Evolutionary conservation across 2,113 vertebrate genomes (phyloP).

Genomic region (Carlito syrichta): DNA sequence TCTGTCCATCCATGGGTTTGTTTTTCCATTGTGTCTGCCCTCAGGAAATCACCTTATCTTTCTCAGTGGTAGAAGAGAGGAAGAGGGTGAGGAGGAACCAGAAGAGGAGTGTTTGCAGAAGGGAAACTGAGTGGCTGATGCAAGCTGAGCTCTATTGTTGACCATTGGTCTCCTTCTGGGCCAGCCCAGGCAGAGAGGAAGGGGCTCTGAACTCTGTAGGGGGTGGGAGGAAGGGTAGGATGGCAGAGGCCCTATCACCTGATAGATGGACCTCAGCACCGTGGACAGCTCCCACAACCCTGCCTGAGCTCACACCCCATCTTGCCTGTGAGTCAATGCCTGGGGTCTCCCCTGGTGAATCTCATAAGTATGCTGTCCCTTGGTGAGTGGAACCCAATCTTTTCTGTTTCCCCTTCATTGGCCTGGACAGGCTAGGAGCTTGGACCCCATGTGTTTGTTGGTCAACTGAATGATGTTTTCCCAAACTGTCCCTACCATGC

Average conservation of each 20-base stretch:
- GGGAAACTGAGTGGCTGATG: background rate
- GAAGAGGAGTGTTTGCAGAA: background rate
- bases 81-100: background rate
- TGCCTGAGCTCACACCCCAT: background rate
- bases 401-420: background rate
- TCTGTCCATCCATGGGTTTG: background rate
- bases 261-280: background rate
- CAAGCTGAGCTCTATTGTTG: too few species aligned
- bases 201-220: background rate
- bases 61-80: background rate
- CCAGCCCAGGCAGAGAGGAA: background rate
- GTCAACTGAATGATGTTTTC: background rate
- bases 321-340: background rate
- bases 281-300: background rate
- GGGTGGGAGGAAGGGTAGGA: too few species aligned
- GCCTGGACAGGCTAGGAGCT: background rate
- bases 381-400: background rate
- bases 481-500: background rate
- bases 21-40: background rate
- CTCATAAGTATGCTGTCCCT: background rate
- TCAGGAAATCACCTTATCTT: background rate
- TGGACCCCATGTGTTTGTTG: background rate
- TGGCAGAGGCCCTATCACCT: fast-evolving
- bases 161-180: background rate
- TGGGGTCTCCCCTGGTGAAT: background rate